phyloP scores from a whole-genome alignment of 2,113 vertebrate genomes.

The Eclectus roratus region DNA sequence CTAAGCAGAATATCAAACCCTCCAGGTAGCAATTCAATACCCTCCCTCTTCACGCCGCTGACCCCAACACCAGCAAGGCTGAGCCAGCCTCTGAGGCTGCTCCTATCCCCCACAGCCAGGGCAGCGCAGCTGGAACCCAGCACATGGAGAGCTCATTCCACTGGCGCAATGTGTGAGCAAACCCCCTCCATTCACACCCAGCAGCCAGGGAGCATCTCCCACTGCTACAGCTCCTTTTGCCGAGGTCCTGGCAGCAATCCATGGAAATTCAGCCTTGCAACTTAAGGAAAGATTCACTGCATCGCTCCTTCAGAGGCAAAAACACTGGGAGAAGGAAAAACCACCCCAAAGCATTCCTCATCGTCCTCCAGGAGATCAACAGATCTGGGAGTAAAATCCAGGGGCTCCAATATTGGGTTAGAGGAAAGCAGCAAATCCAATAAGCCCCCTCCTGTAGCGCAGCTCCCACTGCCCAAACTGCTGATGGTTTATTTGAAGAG shows the following conservation, averaged over 20 bases:
- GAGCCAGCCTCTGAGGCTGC: not conserved
- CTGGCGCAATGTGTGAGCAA: accelerated
- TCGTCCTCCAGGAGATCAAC: not conserved
- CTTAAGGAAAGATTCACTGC: not conserved
- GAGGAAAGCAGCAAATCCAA: not conserved
- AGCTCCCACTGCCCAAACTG: not conserved
- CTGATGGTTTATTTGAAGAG: not conserved
- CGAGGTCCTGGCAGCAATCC: not conserved
- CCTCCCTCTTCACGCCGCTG: not conserved
- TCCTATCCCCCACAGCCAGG: not conserved
- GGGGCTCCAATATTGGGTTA: not conserved
- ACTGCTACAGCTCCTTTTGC: not conserved
- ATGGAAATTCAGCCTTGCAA: not conserved
- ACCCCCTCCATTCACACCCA: accelerated
- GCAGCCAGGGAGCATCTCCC: not conserved
- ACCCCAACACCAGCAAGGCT: not conserved
- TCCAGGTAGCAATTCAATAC: constrained; percentile 18
- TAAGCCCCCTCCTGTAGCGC: accelerated
- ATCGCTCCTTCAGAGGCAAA: not conserved
- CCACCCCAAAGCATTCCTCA: not conserved
- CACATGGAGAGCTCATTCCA: not conserved
- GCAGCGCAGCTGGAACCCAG: accelerated
- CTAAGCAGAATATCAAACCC: constrained; percentile 66
- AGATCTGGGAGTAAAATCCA: not conserved
- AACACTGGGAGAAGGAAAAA: accelerated